Evolutionary conservation across 2,113 vertebrate species (phyloP).

Genomic region (Probosciger aterrimus): DNA sequence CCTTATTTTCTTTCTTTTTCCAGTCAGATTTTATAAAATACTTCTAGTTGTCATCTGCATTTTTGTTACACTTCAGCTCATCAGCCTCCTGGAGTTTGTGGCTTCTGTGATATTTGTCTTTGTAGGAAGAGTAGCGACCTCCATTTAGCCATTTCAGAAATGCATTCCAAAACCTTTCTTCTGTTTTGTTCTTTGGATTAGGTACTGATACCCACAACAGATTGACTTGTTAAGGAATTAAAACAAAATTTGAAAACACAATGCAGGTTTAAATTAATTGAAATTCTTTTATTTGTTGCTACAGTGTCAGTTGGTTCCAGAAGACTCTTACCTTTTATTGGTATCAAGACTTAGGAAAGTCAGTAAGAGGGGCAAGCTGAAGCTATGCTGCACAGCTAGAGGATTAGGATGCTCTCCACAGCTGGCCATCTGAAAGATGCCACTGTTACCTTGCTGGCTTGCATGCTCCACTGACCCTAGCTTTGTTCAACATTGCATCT

Average conservation of each 20-base stretch:
- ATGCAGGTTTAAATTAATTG: neutral
- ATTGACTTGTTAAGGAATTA: neutral
- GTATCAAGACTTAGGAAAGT: neutral
- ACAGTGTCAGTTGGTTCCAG: neutral
- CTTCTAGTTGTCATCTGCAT: neutral
- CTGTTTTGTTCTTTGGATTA: neutral
- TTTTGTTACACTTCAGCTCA: neutral
- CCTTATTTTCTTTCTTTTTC: neutral
- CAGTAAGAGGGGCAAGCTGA: neutral
- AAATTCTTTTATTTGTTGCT: neutral
- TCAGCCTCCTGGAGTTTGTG: neutral
- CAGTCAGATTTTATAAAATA: neutral
- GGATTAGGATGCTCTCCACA: neutral
- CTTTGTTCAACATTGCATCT: neutral
- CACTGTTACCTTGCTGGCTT: neutral
- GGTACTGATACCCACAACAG: neutral
- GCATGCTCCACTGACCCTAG: neutral
- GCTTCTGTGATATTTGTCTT: neutral
- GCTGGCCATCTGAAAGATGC: neutral
- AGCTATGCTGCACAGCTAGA: neutral
- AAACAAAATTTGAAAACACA: neutral
- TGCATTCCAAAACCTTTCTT: neutral
- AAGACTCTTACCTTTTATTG: neutral
- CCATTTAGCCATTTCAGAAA: neutral
- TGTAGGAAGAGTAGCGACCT: neutral